Evolutionary conservation across 2,797 vertebrate genomes (phyloP).

Genomic region (Chaetodon trifasciatus): DNA sequence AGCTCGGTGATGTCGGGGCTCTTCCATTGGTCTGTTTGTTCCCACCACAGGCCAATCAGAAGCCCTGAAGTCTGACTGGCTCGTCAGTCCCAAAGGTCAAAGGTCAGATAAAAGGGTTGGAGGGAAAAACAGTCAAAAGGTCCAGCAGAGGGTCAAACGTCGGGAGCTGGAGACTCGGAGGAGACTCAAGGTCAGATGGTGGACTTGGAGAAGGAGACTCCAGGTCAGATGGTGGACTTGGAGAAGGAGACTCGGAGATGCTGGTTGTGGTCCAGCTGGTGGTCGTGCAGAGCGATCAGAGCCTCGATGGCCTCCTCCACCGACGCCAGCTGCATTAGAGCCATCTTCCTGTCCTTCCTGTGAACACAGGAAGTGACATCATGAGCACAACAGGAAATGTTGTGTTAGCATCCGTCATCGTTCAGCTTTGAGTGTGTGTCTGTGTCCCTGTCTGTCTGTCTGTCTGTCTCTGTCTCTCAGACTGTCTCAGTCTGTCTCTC

Average conservation of each 20-base stretch:
- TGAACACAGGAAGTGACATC: slow-evolving; percentile 45
- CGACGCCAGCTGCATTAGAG: slow-evolving; percentile 91
- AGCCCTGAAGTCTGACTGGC: slow-evolving; percentile 14
- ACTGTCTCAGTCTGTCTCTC: too few relatives aligned
- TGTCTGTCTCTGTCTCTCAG: too few relatives aligned
- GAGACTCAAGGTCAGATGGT: background rate
- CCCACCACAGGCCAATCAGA: background rate
- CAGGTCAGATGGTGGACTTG: slow-evolving; percentile 86
- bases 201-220: background rate
- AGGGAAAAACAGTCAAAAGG: background rate
- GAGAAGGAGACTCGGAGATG: slow-evolving; percentile 94
- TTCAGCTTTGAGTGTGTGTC: too few relatives aligned
- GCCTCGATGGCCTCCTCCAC: slow-evolving; percentile 94
- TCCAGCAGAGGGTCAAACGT: too few relatives aligned
- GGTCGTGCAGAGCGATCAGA: slow-evolving; percentile 92
- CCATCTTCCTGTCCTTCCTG: slow-evolving; percentile 94
- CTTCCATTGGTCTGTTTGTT: slow-evolving; percentile 20
- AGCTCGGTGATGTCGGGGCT: background rate
- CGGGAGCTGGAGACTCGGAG: background rate
- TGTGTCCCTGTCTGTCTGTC: too few relatives aligned
- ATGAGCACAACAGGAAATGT: slow-evolving; percentile 3
- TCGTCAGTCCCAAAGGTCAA: slow-evolving; percentile 1
- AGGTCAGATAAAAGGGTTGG: background rate
- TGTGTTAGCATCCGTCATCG: too few relatives aligned
- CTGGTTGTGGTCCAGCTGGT: slow-evolving; percentile 92